Evolutionary conservation across 2,113 vertebrate species (phyloP).

Genomic region (Gnathonemus longibarbis): DNA sequence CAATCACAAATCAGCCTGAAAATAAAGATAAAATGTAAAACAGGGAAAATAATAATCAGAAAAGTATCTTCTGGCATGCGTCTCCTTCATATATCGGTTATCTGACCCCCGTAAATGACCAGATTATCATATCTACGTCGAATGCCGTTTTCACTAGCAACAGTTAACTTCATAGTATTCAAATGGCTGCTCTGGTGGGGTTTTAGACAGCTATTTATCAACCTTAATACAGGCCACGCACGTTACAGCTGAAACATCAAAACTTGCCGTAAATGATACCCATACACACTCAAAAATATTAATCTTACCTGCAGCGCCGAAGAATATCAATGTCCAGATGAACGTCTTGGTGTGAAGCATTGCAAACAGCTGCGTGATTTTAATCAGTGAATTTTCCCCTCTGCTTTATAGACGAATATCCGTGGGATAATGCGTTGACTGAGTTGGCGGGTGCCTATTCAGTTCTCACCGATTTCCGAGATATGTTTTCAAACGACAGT

Average conservation of each 20-base stretch:
- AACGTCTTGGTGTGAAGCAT: conserved; percentile 76
- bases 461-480: neutral
- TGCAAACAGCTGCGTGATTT: conserved; percentile 56
- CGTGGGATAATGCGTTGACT: conserved; percentile 44
- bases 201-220: neutral
- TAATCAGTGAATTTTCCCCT: conserved; percentile 24
- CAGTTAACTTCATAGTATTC: conserved; percentile 3
- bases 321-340: conserved; percentile 72
- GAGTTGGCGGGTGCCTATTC: conserved; percentile 10
- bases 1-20: neutral
- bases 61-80: neutral
- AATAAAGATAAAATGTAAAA: neutral
- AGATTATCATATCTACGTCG: neutral
- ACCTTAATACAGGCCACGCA: neutral
- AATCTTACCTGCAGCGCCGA: conserved; percentile 78
- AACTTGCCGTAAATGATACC: neutral
- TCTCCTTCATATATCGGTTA: neutral
- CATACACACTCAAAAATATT: neutral
- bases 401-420: conserved; percentile 51
- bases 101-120: neutral
- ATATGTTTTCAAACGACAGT: neutral
- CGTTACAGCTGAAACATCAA: neutral
- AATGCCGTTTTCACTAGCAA: neutral
- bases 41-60: neutral
- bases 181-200: neutral